Percentiles rank a stretch among this genome's conserved stretches.
Evolutionary conservation across 2,888 invertebrate species (phyloP).

Genomic region (Silvanus unidentatus): DNA sequence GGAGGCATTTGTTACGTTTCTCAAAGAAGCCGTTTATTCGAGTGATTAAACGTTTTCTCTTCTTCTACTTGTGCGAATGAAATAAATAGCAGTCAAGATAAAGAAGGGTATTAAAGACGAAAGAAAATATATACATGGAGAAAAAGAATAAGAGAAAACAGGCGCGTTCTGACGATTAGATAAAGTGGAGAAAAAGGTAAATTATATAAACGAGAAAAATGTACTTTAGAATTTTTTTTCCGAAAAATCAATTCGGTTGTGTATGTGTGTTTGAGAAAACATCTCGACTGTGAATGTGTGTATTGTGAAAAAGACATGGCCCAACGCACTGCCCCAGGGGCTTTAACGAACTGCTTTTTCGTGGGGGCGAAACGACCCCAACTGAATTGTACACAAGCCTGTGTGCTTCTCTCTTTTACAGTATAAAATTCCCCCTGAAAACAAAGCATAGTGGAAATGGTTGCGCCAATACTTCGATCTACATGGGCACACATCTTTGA

Average conservation of each 20-base stretch:
- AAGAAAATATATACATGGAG: too few relatives aligned
- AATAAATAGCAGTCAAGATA: slow-evolving; percentile 3
- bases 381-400: slow-evolving; percentile 18
- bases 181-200: slow-evolving; percentile 9
- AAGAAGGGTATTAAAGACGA: neutral
- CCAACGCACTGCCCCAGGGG: slow-evolving; percentile 17
- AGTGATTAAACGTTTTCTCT: slow-evolving; percentile 3
- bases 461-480: neutral
- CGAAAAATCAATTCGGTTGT: slow-evolving; percentile 19
- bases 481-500: slow-evolving; percentile 22
- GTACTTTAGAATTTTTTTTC: slow-evolving; percentile 13
- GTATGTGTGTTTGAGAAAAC: too few relatives aligned
- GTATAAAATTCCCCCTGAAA: slow-evolving; percentile 18
- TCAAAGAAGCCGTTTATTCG: slow-evolving; percentile 3
- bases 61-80: slow-evolving; percentile 1
- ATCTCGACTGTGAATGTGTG: slow-evolving; percentile 8
- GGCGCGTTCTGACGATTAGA: too few relatives aligned
- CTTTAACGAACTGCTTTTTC: slow-evolving; percentile 7
- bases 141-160: too few relatives aligned
- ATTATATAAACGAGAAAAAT: slow-evolving; percentile 13
- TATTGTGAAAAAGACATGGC: slow-evolving; percentile 15
- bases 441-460: slow-evolving; percentile 8
- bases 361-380: slow-evolving; percentile 14
- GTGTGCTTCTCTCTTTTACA: too few relatives aligned
- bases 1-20: neutral